Conservation (phyloP, 2,888 invertebrate genomes). For the Gerris lacustris region DNA sequence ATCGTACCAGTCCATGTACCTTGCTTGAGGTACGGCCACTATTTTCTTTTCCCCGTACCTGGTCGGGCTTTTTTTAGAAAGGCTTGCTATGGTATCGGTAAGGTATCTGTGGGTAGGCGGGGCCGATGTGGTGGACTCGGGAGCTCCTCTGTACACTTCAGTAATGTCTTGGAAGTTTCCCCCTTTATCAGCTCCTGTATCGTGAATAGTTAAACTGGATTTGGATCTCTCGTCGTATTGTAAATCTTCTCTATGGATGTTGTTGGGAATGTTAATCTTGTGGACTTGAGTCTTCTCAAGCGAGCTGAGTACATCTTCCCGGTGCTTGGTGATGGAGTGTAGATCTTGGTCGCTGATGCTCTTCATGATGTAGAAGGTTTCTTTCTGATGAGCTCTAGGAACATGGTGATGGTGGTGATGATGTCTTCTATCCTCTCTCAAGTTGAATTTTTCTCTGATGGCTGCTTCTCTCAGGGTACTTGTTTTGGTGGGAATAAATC, state of each 20-base stretch:
- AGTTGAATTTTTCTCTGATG: slow-evolving; percentile 15
- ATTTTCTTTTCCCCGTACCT: slow-evolving; percentile 33
- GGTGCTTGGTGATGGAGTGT: slow-evolving; percentile 12
- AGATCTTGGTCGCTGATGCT: slow-evolving; percentile 23
- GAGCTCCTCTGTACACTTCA: neutral
- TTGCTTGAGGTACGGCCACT: slow-evolving; percentile 40
- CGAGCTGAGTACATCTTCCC: slow-evolving; percentile 21
- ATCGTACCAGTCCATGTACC: slow-evolving; percentile 69
- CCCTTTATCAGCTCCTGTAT: neutral
- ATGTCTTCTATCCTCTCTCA: slow-evolving; percentile 14
- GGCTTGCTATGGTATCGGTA: neutral
- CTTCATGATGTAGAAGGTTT: slow-evolving; percentile 14
- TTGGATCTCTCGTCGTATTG: slow-evolving; percentile 15
- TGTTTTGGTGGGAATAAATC: slow-evolving; percentile 25
- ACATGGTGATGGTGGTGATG: neutral
- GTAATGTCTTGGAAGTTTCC: neutral
- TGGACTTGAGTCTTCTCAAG: slow-evolving; percentile 24
- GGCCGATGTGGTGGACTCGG: neutral
- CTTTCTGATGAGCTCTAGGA: neutral
- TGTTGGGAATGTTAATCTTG: slow-evolving; percentile 23
- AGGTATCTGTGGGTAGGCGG: neutral
- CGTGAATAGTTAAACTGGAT: slow-evolving; percentile 3
- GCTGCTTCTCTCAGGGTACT: slow-evolving; percentile 24
- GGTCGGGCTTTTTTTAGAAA: slow-evolving; percentile 17
- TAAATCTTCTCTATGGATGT: slow-evolving; percentile 22